Base-by-base conservation (phyloP, 1,140 invertebrate species). In the Drosophila parabipectinata region DNA sequence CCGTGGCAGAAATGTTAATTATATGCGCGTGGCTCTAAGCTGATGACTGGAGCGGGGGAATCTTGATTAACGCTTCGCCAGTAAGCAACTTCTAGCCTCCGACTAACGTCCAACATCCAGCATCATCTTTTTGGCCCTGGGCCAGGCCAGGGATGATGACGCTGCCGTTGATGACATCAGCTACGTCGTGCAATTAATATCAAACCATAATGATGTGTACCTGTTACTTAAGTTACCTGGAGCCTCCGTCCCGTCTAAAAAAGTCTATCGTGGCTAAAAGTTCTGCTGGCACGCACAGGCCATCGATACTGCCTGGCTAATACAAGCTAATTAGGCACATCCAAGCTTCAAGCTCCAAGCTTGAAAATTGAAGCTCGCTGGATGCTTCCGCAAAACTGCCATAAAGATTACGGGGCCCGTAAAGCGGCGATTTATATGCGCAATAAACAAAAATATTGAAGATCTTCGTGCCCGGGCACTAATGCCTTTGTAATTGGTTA, bases 401-500 rank as follows among this genome's bases (percentile, higher is more conserved):
- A 71, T 37, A 51, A 72, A 45, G 37, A 32, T 26, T 44, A 44
- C 41, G 51, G 51, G 12, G 37, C 47, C 79, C 80, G 60, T 83
- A 83, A 83, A 78, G 51, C 77, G 60, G 56, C 78, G 75, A 82
- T 75, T 88, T 88, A 73, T 79, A 78, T 88, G 84, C 79, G 83
- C 84, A 88, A 88, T 88, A 79, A 88, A 63, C 75, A 73, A 77
- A 77, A 75, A 55, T 79, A 76, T 80, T 79, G 63, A 72, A 74
- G 74, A 81, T 53, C 63, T 75, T 18, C 51, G 53, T 56, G 55
- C 32, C 37, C 15, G 26, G 34, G 61, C 53, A 72, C 83, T 88
- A 88, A 88, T 88, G 83, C 83, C 60, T 88, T 88, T 88, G 76
- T 88, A 88, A 88, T 88, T 88, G 83, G 83, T 77, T 83, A 79